phyloP scores from a whole-genome alignment of 1,140 invertebrate genomes.

The Drosophila baimaii region DNA sequence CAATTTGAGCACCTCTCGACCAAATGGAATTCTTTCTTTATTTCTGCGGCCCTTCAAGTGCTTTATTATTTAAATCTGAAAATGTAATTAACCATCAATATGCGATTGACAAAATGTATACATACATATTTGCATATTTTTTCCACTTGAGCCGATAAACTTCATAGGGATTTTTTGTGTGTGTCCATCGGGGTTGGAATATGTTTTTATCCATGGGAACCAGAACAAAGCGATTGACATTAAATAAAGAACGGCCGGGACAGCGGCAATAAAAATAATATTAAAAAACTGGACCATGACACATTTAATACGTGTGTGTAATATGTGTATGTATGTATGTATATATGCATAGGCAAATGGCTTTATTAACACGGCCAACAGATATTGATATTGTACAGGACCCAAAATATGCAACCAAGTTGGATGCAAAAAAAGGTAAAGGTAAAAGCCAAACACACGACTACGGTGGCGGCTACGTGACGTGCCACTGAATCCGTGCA shows the following conservation, averaged over 20 bases:
- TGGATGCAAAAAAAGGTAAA: constrained; percentile 24
- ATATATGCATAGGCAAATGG: constrained; percentile 73
- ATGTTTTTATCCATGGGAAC: constrained; percentile 10
- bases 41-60: constrained; percentile 4
- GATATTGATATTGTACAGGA: constrained; percentile 37
- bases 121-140: constrained; percentile 23
- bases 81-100: constrained; percentile 57
- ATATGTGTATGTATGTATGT: constrained; percentile 14
- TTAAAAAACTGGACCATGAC: constrained; percentile 37
- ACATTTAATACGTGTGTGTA: constrained; percentile 54
- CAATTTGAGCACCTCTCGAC: constrained; percentile 19
- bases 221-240: constrained; percentile 43
- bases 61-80: constrained; percentile 50
- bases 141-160: constrained; percentile 9
- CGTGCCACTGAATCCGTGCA: constrained; percentile 62
- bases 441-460: constrained; percentile 22
- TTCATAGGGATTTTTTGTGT: constrained; percentile 14
- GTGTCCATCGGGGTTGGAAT: constrained; percentile 1
- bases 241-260: constrained; percentile 61
- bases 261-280: constrained; percentile 12
- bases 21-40: constrained; percentile 13
- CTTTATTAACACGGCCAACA: constrained; percentile 63
- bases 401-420: constrained; percentile 61
- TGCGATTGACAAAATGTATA: constrained; percentile 46
- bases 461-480: constrained; percentile 46